phyloP scores from a whole-genome alignment of 2,888 invertebrate genomes.

The Parnassius smintheus region DNA sequence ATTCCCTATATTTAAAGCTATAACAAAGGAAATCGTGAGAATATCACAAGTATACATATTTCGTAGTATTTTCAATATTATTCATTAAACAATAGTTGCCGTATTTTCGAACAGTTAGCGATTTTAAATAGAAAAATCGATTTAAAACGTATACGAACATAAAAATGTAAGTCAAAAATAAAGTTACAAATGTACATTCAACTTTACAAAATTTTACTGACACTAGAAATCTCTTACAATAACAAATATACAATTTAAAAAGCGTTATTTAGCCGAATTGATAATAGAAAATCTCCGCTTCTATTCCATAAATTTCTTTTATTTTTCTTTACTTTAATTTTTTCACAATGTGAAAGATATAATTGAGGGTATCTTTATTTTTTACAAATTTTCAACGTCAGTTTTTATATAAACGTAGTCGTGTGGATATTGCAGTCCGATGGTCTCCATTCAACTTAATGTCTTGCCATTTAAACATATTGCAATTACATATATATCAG shows the following conservation, averaged over 20 bases:
- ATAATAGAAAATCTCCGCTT: too few species aligned
- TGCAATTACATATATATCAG: too few species aligned
- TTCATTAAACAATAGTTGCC: conserved; percentile 1
- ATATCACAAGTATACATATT: conserved; percentile 36
- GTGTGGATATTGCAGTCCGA: too few species aligned
- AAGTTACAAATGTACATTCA: conserved; percentile 13
- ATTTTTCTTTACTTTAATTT: too few species aligned
- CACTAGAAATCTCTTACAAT: conserved; percentile 9
- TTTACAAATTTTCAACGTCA: too few species aligned
- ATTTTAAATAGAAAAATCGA: neutral
- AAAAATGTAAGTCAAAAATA: neutral
- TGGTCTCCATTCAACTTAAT: too few species aligned
- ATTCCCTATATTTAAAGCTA: conserved; percentile 38
- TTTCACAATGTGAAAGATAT: too few species aligned
- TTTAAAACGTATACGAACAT: neutral
- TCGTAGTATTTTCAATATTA: conserved; percentile 3
- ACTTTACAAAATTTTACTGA: conserved; percentile 13
- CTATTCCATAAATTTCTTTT: too few species aligned
- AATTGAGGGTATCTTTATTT: too few species aligned
- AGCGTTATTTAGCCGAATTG: too few species aligned
- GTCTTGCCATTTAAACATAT: too few species aligned
- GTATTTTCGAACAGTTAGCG: neutral
- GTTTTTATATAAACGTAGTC: too few species aligned
- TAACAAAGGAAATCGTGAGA: conserved; percentile 38
- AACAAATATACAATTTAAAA: conserved; percentile 8